Base-by-base conservation (phyloP, 2,888 invertebrate genomes). In the Cantharis nigra region DNA sequence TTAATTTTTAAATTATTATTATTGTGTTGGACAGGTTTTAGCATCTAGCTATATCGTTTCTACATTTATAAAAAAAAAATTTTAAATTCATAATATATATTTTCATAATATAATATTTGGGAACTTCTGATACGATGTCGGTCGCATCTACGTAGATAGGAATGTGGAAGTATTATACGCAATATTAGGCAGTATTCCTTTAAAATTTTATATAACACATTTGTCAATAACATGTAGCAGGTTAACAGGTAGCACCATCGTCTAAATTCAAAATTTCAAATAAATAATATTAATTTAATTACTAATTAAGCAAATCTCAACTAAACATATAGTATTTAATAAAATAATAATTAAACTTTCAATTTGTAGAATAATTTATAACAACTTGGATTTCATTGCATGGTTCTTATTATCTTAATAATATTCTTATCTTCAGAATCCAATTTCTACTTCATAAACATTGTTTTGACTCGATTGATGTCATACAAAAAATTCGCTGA, bases 1-100 rank as follows among this genome's bases (percentile, higher is more conserved):
- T 74, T 71, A 78, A 71, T 69, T 70, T 75, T 78, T 76, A 73
- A 78, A 71, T 69, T 76, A 74, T 76, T 76, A 73, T 78, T 71
- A 72, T 78, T 71, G 72, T 74, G 67, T 76, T 78, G 69, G 78
- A 76, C 78, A 77, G 79, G 77, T 79, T 79, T 79, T 79, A 79
- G 77, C 81, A 81, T 82, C 80, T 33, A 33, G 3, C 33, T 33
- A 13, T 33, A 33, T 82, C 81, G 81, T 81, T 79, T 79, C 79
- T 73, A 78, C 77, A 77, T 79, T 80, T 80, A 82, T 82, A 82
- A 83, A 83, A 49, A 83, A 49, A 49, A 49, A 80, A 79, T 82
- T 81, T 79, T 81, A 82, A 83, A 82, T 82, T 49, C 49, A n/a
- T 49, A 80, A 83, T 82, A 81, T 82, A 82, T 49, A n/a, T n/a